phyloP scores from a whole-genome alignment of 1,140 invertebrate species.

The Lepeophtheirus salmonis region DNA sequence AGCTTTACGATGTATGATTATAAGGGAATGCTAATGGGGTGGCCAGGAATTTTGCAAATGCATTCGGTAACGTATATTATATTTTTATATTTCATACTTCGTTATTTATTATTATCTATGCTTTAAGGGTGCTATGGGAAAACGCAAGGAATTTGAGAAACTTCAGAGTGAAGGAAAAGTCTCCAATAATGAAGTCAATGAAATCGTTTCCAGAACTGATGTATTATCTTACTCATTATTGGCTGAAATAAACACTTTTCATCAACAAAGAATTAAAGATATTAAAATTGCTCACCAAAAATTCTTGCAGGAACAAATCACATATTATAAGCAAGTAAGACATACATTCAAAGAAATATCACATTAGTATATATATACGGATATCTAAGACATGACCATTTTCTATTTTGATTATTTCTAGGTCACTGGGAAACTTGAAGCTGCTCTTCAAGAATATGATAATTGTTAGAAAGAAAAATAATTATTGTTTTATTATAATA shows the following conservation, averaged over 20 bases:
- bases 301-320: conserved; percentile 17
- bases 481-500: no score
- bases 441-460: not conserved
- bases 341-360: not conserved
- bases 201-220: conserved; percentile 1
- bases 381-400: not conserved
- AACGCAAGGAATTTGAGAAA: conserved; percentile 5
- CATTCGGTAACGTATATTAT: conserved; percentile 12
- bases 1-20: conserved; percentile 17
- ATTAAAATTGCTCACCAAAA: conserved; percentile 15
- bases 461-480: no score
- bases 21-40: conserved; percentile 6
- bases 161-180: conserved; percentile 8
- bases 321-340: conserved; percentile 12
- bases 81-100: no score
- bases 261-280: conserved; percentile 14
- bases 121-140: conserved; percentile 11
- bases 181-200: not conserved
- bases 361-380: not conserved
- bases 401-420: not conserved
- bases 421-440: not conserved
- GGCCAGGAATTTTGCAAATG: conserved; percentile 10
- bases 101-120: not conserved
- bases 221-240: conserved; percentile 11
- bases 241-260: conserved; percentile 18